Percentiles rank a stretch among this genome's conserved stretches.
Conservation (phyloP, 2,888 invertebrate genomes). For the Ptilodon capucinus region DNA sequence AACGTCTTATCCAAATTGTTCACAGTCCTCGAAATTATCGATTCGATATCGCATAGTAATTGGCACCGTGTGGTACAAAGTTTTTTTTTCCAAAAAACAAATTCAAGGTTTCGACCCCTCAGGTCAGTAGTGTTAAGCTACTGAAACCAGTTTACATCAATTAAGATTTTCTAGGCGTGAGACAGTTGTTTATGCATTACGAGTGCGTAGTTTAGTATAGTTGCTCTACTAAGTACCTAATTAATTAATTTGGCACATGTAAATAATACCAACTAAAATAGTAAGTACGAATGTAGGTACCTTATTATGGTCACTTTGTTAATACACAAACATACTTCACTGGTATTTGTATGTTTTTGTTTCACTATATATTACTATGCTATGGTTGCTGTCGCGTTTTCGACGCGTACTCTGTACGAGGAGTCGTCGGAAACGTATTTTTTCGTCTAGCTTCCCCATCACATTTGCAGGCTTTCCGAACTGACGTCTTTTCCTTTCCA, state of each 20-base stretch:
- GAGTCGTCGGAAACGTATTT: constrained; percentile 66
- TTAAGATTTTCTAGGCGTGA: background rate
- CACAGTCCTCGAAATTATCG: constrained; percentile 2
- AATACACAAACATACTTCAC: too few relatives aligned
- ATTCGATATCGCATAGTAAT: background rate
- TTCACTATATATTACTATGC: constrained; percentile 20
- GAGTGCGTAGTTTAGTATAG: too few relatives aligned
- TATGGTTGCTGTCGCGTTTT: constrained; percentile 13
- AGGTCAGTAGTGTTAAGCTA: too few relatives aligned
- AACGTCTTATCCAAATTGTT: background rate
- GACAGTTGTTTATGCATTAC: too few relatives aligned
- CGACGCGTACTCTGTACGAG: constrained; percentile 39
- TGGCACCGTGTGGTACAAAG: background rate
- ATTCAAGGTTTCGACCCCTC: background rate
- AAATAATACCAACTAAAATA: too few relatives aligned
- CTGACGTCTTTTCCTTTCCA: constrained; percentile 58
- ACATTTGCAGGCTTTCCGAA: constrained; percentile 65
- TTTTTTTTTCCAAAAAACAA: background rate
- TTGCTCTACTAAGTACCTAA: too few relatives aligned
- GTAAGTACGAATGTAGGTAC: too few relatives aligned
- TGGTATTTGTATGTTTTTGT: background rate
- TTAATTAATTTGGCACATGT: too few relatives aligned
- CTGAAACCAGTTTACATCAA: background rate
- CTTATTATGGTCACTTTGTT: too few relatives aligned
- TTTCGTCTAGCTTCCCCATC: constrained; percentile 71